These are phyloP conservation scores for Hypselothyrea guttata DNA, from an alignment of 2,888 invertebrate genomes.

Conservation along the genomic window DNA sequence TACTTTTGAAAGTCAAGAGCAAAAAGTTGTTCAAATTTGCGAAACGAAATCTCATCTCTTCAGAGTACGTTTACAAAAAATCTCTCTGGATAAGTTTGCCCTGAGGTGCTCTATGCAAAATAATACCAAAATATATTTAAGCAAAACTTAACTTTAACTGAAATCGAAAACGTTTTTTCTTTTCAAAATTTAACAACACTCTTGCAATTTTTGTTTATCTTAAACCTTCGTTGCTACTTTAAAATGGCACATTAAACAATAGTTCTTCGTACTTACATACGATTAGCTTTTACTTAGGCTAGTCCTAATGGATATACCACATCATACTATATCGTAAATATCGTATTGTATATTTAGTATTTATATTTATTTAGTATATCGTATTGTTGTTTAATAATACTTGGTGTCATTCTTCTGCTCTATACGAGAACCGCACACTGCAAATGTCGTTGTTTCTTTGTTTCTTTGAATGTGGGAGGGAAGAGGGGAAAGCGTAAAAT, in stretches of 20 bases:
- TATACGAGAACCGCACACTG: conserved; percentile 62
- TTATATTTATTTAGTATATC: conserved; percentile 43
- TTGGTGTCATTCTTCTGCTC: conserved; percentile 56
- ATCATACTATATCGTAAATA: conserved; percentile 32
- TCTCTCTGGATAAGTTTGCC: conserved; percentile 63
- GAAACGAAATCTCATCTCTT: conserved; percentile 37
- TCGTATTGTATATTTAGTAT: conserved; percentile 34
- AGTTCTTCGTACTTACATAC: conserved; percentile 40
- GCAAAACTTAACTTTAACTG: conserved; percentile 12
- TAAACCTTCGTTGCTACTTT: conserved; percentile 50
- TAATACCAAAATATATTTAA: conserved; percentile 22
- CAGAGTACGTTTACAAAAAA: conserved; percentile 29
- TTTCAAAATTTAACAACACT: conserved; percentile 28
- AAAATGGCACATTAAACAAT: conserved; percentile 78
- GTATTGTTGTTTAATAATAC: conserved; percentile 62
- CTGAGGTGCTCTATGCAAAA: conserved; percentile 77
- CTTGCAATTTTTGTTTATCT: conserved; percentile 20
- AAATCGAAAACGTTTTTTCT: conserved; percentile 8
- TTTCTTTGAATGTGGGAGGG: conserved; percentile 16
- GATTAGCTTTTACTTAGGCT: conserved; percentile 45
- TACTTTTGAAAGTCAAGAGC: conserved; percentile 77
- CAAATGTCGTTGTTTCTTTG: conserved; percentile 61
- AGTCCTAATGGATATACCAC: conserved; percentile 37
- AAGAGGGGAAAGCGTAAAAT: conserved; percentile 68
- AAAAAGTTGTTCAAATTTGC: conserved; percentile 65